A percentile compares a stretch with the other conserved stretches of the same genome.
Evolutionary conservation across 2,888 invertebrate species (phyloP).

Genomic region (Clepsis dumicolana): DNA sequence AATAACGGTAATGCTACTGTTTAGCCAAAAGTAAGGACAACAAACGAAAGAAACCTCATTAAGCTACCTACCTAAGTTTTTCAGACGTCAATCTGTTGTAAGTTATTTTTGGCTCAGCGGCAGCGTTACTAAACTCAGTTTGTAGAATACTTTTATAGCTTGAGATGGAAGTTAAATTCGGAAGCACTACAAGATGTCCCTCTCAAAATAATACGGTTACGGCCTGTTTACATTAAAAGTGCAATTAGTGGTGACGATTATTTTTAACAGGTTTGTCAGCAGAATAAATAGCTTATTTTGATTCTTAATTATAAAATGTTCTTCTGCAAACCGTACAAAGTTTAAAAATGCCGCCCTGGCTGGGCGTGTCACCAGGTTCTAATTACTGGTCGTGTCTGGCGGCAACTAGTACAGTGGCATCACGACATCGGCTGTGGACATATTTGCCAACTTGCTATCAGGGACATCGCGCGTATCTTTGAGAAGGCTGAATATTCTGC

Average conservation of each 20-base stretch:
- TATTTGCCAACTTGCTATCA: constrained; percentile 39
- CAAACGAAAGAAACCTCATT: neutral
- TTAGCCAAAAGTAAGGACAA: constrained; percentile 26
- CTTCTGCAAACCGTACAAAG: constrained; percentile 67
- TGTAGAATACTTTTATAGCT: neutral
- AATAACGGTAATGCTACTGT: constrained; percentile 24
- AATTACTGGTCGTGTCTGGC: constrained; percentile 83
- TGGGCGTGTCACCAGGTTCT: constrained; percentile 82
- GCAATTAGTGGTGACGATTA: too few species aligned
- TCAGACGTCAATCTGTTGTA: constrained; percentile 1
- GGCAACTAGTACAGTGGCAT: constrained; percentile 73
- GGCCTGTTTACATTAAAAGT: too few species aligned
- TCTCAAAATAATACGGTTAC: too few species aligned
- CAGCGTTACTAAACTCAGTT: neutral
- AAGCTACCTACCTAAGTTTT: neutral
- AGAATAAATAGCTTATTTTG: neutral
- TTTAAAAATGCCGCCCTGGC: constrained; percentile 64
- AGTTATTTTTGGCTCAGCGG: neutral
- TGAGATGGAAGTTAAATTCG: neutral
- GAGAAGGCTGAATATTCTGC: neutral
- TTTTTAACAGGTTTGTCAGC: neutral
- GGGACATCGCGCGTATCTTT: constrained; percentile 26
- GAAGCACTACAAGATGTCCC: neutral
- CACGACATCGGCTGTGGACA: constrained; percentile 58
- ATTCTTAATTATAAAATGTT: neutral